Evolutionary conservation across 2,888 invertebrate species (phyloP), one percentile per base, ranked within the genome.

Genomic region (Sialis fuliginosa): DNA sequence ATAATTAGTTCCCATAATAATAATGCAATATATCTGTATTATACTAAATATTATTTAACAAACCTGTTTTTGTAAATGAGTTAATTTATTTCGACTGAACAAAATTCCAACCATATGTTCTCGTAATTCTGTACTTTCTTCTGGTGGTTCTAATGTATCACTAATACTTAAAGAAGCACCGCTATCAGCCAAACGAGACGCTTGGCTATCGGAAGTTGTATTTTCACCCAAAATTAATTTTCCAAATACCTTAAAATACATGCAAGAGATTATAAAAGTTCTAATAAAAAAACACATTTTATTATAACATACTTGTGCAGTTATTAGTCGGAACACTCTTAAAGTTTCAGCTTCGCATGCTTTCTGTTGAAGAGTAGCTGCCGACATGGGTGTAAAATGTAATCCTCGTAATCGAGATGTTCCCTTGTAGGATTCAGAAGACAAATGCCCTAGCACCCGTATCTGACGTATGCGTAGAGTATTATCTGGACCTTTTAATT

Each of bases 101-200:
- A 96, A 69, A 56, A 96, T 95, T 50, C 95, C 93, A 41, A 95
- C 95, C 76, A 96, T 91, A 61, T 95, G 95, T 60, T 95, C 95
- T 40, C 92, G 78, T 6, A 96, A 53, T 62, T 70, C 58, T 60
- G 71, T 63, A 59, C 67, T 63, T 50, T 67, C 65, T 52, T 65
- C 64, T 40, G 63, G 50, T 56, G 72, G 62, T 65, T 76, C 62
- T 60, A 58, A 52, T 45, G 56, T 58, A 47, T 65, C 65, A 49
- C 56, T 60, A 6, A 57, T 56, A 12, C 62, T 61, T 9, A 60
- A 45, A 6, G 58, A 58, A 34, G 47, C 40, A 31, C 54, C 57
- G 40, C 57, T 60, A 31, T 61, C 60, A 6, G 45, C 42, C 8
- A 47, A 22, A 6, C 47, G 39, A 31, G 37, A 33, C 42, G 47